A percentile compares a stretch with the other conserved stretches of the same genome.
Conservation (phyloP, 1,140 invertebrate species). For the Sinella curviseta region DNA sequence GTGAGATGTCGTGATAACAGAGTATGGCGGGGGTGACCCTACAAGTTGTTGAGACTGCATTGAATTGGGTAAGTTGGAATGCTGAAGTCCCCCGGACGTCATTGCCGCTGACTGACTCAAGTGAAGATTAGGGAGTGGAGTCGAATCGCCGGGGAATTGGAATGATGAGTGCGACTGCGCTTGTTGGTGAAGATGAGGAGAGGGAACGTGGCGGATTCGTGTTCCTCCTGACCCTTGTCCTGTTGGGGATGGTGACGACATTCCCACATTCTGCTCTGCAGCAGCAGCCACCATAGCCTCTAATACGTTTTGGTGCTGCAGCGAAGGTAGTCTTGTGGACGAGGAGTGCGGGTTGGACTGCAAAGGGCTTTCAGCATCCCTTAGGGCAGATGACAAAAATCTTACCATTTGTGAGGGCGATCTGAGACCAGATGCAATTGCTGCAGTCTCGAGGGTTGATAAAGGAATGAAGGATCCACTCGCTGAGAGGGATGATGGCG, state of each 20-base stretch:
- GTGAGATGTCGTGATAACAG: conserved; percentile 12
- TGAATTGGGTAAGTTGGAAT: background rate
- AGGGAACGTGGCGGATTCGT: background rate
- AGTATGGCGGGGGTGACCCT: background rate
- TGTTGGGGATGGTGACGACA: background rate
- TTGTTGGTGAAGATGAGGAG: background rate
- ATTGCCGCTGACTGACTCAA: background rate
- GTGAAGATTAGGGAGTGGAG: background rate
- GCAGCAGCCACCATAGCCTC: conserved; percentile 2
- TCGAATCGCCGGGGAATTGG: background rate
- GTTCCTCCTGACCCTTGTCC: background rate
- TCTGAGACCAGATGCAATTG: conserved; percentile 7
- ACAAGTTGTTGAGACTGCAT: background rate
- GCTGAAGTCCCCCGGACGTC: background rate
- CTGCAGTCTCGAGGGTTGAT: background rate
- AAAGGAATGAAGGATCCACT: conserved; percentile 9
- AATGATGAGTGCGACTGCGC: background rate
- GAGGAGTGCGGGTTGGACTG: background rate
- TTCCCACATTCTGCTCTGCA: background rate
- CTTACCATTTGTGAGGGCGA: background rate
- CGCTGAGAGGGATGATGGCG: background rate
- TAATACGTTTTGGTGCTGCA: conserved; percentile 1
- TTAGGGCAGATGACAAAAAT: background rate
- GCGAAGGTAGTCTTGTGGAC: background rate
- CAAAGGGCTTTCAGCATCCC: background rate